phyloP scores from a whole-genome alignment of 2,888 invertebrate species.

The Eupithecia abbreviata region DNA sequence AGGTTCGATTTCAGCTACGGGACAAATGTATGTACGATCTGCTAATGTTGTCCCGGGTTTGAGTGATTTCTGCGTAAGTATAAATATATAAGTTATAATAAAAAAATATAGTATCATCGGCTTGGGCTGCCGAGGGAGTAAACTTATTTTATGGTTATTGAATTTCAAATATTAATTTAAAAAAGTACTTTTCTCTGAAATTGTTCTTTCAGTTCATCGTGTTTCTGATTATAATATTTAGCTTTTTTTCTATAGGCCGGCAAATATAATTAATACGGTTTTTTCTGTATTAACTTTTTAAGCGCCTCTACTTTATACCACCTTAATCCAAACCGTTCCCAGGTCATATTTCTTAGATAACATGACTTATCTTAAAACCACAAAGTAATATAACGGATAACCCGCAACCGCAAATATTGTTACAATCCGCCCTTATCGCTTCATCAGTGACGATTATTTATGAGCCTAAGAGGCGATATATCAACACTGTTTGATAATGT shows the following conservation, averaged over 20 bases:
- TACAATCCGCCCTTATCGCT: constrained; percentile 34
- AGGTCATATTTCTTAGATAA: constrained; percentile 19
- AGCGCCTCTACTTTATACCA: background rate
- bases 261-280: no score
- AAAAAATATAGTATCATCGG: background rate
- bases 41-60: no score
- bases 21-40: background rate
- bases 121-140: background rate
- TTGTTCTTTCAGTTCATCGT: no score
- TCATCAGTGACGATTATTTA: constrained; percentile 41
- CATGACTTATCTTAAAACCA: constrained; percentile 10
- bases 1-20: background rate
- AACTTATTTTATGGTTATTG: background rate
- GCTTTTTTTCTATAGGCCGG: no score
- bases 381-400: constrained; percentile 26
- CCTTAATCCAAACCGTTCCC: constrained; percentile 8
- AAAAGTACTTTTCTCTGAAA: no score
- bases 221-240: background rate
- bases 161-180: background rate
- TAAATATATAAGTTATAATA: no score
- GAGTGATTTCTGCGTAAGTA: no score
- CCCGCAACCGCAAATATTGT: constrained; percentile 35
- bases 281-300: background rate
- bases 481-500: constrained; percentile 28
- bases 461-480: constrained; percentile 39